phyloP scores from a whole-genome alignment of 1,140 invertebrate genomes.

The Brachionus rotundiformis region DNA sequence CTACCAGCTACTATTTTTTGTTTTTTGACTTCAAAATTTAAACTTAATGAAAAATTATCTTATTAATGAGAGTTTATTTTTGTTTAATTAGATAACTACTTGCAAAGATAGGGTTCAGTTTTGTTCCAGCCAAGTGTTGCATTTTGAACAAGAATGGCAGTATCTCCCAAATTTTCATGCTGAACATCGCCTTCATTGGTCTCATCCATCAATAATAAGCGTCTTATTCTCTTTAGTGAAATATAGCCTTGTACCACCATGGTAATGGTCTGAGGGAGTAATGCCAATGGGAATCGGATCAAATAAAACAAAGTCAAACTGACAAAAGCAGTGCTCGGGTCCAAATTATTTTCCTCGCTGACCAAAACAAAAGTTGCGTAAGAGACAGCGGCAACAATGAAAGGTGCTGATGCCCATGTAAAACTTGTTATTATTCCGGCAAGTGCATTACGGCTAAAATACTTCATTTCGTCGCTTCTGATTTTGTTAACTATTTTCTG shows the following conservation, averaged over 20 bases:
- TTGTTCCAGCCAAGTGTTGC: slow-evolving; percentile 36
- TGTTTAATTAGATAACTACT: background rate
- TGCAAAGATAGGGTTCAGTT: slow-evolving; percentile 23
- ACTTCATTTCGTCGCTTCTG: slow-evolving; percentile 63
- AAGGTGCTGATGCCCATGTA: slow-evolving; percentile 91
- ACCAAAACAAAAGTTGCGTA: slow-evolving; percentile 65
- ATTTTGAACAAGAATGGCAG: background rate
- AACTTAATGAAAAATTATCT: background rate
- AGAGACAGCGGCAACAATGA: slow-evolving; percentile 68
- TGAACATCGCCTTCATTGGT: slow-evolving; percentile 18
- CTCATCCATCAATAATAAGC: slow-evolving; percentile 37
- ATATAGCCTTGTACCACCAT: slow-evolving; percentile 49
- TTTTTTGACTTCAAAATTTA: slow-evolving; percentile 50
- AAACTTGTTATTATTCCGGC: slow-evolving; percentile 76
- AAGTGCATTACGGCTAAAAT: slow-evolving; percentile 65
- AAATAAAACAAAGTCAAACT: slow-evolving; percentile 96
- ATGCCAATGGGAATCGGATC: slow-evolving; percentile 79
- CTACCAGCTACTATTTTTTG: slow-evolving; percentile 68
- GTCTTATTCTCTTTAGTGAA: slow-evolving; percentile 45
- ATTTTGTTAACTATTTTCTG: slow-evolving; percentile 62
- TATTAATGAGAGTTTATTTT: background rate
- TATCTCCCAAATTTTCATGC: background rate
- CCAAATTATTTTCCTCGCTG: slow-evolving; percentile 54
- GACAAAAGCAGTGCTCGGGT: slow-evolving; percentile 74
- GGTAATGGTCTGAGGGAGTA: slow-evolving; percentile 68